These are phyloP conservation scores for Diarsia brunnea DNA, from an alignment of 2,888 invertebrate genomes.

Conservation along the genomic window DNA sequence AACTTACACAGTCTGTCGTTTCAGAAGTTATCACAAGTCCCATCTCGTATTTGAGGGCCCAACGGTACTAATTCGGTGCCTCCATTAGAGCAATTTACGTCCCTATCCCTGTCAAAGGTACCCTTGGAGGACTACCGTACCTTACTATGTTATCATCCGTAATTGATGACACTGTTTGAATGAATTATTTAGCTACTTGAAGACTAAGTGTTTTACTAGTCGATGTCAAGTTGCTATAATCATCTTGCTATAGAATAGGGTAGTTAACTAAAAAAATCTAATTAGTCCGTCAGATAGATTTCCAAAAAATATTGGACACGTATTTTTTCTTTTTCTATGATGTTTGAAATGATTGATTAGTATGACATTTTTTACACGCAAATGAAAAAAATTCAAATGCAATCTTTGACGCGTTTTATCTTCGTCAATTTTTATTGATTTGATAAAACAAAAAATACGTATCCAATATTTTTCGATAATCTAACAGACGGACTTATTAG, in stretches of 20 bases:
- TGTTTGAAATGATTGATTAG: no score
- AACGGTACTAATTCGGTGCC: constrained; percentile 50
- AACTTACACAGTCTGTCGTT: constrained; percentile 23
- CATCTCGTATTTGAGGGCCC: constrained; percentile 48
- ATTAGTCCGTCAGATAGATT: no score
- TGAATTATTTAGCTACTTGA: constrained; percentile 45
- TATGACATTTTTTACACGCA: no score
- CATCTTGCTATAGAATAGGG: background rate
- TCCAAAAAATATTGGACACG: no score
- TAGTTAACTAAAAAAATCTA: no score
- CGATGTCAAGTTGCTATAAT: constrained; percentile 1
- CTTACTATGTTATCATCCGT: constrained; percentile 30
- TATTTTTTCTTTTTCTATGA: no score
- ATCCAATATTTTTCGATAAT: no score
- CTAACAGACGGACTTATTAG: no score
- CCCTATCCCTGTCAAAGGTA: constrained; percentile 41
- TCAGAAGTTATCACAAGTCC: constrained; percentile 38
- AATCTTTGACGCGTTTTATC: no score
- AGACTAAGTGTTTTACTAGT: background rate
- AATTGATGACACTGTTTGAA: constrained; percentile 28
- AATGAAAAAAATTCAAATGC: no score
- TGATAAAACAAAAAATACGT: no score
- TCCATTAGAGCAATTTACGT: constrained; percentile 64
- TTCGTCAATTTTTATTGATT: no score
- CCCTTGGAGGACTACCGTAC: constrained; percentile 9